These are phyloP conservation scores for Sorex fumeus DNA, from an alignment of 2,113 vertebrate species.

Conservation along the genomic window DNA sequence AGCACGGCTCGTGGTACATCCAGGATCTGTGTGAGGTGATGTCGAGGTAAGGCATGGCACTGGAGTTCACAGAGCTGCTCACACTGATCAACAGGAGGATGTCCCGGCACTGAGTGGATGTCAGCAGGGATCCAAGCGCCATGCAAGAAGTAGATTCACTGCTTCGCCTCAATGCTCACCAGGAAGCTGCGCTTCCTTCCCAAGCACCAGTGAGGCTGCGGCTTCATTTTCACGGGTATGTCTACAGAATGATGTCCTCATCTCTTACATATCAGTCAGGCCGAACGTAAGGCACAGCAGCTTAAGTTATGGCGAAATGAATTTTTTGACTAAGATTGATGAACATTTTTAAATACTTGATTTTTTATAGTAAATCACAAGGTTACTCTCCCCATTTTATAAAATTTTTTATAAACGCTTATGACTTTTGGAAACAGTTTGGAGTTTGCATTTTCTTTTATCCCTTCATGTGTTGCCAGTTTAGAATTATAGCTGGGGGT, in stretches of 20 bases:
- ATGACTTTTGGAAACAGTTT: too few species aligned
- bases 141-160: constrained; percentile 98
- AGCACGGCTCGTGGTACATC: constrained; percentile 97
- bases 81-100: constrained; percentile 97
- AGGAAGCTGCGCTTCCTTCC: constrained; percentile 95
- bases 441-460: too few species aligned
- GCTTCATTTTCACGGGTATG: not conserved
- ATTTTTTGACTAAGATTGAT: not conserved
- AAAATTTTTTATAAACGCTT: too few species aligned
- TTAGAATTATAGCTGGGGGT: too few species aligned
- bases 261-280: not conserved
- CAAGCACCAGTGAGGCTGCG: constrained; percentile 85
- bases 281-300: not conserved
- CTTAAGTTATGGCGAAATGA: not conserved
- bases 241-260: not conserved
- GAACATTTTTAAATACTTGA: not conserved
- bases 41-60: constrained; percentile 86
- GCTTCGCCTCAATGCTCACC: constrained; percentile 98
- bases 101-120: constrained; percentile 90
- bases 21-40: constrained; percentile 91
- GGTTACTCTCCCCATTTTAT: not conserved
- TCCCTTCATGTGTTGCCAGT: too few species aligned
- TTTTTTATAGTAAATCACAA: not conserved
- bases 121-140: constrained; percentile 82
- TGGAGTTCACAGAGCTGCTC: constrained; percentile 97